Percentiles rank a stretch among this genome's conserved stretches.
Conservation (phyloP, 2,888 invertebrate species). For the Panopea generosa region DNA sequence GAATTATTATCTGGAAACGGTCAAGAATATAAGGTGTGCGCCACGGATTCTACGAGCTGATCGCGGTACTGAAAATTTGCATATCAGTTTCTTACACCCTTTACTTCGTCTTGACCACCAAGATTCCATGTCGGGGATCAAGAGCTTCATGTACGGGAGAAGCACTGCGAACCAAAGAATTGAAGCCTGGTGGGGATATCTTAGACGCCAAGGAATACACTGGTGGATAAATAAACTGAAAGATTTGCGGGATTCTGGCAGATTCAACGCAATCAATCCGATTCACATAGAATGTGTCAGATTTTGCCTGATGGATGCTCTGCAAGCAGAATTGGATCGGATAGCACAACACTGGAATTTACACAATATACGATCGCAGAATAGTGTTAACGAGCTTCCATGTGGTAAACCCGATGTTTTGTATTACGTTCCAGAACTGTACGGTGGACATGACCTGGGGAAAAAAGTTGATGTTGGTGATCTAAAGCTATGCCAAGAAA, state of each 20-base stretch:
- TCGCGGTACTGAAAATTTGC: no score
- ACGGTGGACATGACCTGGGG: no score
- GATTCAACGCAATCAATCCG: conserved; percentile 8
- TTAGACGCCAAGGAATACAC: conserved; percentile 17
- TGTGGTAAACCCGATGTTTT: not conserved
- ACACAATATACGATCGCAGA: conserved; percentile 17
- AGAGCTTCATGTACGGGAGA: conserved; percentile 37
- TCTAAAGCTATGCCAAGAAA: no score
- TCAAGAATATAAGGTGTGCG: no score
- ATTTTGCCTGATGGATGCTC: conserved; percentile 5
- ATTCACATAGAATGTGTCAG: conserved; percentile 15
- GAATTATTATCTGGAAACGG: no score
- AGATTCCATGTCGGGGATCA: conserved; percentile 24
- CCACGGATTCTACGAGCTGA: no score
- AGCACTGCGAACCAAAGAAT: conserved; percentile 40
- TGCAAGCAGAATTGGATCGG: conserved; percentile 13
- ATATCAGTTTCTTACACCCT: no score
- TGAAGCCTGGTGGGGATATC: conserved; percentile 28
- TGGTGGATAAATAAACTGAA: conserved; percentile 24
- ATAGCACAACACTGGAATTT: conserved; percentile 23
- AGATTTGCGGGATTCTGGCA: conserved; percentile 13
- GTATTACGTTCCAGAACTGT: no score
- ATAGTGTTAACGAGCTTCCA: conserved; percentile 7
- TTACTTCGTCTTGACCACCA: no score
- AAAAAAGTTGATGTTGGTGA: no score